Evolutionary conservation across 1,140 invertebrate species (phyloP).

Genomic region (Holcopasites calliopsidis): DNA sequence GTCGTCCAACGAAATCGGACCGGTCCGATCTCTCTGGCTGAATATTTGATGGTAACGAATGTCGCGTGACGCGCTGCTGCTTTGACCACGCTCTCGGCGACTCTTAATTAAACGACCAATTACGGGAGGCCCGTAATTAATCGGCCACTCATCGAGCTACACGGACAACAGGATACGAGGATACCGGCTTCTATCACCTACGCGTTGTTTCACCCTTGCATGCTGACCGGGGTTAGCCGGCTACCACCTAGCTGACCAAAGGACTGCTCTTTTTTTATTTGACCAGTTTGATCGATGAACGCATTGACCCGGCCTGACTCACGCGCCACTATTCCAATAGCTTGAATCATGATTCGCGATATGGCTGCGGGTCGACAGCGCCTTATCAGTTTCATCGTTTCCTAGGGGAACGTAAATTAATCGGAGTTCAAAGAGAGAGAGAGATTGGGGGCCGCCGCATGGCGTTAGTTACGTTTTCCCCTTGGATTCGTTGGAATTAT

Average conservation of each 20-base stretch:
- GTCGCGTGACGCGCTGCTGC: conserved; percentile 47
- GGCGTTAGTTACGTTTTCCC: not conserved
- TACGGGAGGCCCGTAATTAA: conserved; percentile 54
- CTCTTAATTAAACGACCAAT: conserved; percentile 63
- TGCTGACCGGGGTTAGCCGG: not conserved
- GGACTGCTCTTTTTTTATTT: conserved; percentile 6
- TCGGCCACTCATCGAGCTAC: conserved; percentile 33
- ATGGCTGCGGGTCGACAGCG: conserved; percentile 22
- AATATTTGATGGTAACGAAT: conserved; percentile 54
- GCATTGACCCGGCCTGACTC: conserved; percentile 16
- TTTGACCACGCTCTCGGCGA: conserved; percentile 20
- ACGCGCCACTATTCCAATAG: conserved; percentile 18
- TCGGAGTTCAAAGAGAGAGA: conserved; percentile 2
- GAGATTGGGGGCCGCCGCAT: not conserved
- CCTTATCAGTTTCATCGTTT: conserved; percentile 55
- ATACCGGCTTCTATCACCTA: conserved; percentile 19
- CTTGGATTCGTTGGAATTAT: not conserved
- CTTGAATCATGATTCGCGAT: conserved; percentile 55
- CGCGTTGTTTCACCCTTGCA: not conserved
- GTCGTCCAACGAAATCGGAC: conserved; percentile 34
- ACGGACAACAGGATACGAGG: conserved; percentile 14
- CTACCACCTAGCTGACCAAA: not conserved
- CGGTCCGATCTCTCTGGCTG: conserved; percentile 31
- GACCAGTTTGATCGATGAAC: conserved; percentile 49
- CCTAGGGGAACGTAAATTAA: conserved; percentile 44